phyloP scores from a whole-genome alignment of 2,113 vertebrate species.

The Ageneiosus marmoratus region DNA sequence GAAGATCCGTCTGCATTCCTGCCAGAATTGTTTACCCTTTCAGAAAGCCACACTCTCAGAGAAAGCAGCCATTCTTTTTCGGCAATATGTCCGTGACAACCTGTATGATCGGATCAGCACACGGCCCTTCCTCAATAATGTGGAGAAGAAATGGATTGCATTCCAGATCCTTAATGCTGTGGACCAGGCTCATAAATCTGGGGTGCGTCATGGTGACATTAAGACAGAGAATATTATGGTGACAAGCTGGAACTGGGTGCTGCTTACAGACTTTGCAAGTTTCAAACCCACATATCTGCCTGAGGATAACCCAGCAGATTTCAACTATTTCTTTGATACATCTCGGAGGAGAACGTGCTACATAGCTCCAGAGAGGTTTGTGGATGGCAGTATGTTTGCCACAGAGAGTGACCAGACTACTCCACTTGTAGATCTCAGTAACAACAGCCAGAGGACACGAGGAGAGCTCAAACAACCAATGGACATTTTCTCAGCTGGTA shows the following conservation, averaged over 20 bases:
- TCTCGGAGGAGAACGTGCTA: conserved; percentile 92
- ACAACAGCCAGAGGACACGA: conserved; percentile 88
- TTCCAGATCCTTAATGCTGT: conserved; percentile 95
- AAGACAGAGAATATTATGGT: conserved; percentile 99
- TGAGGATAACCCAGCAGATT: conserved; percentile 97
- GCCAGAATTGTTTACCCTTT: conserved; percentile 94
- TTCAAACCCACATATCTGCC: conserved; percentile 97
- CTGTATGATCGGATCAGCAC: conserved; percentile 97
- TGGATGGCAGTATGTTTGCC: conserved; percentile 91
- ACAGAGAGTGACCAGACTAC: conserved; percentile 91
- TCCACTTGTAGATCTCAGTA: conserved; percentile 90
- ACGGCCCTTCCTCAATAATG: conserved; percentile 91
- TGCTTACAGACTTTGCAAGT: conserved; percentile 95
- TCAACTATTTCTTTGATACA: conserved; percentile 98
- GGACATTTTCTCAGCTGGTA: conserved; percentile 99
- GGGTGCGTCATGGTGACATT: conserved; percentile 95
- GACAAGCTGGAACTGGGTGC: conserved; percentile 98
- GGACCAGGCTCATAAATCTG: conserved; percentile 91
- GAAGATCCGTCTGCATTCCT: conserved; percentile 89
- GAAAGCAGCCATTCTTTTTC: conserved; percentile 92
- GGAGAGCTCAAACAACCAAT: conserved; percentile 92
- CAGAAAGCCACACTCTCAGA: conserved; percentile 89
- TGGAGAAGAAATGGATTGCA: conserved; percentile 96
- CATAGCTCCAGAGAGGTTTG: conserved; percentile 93
- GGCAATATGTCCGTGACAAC: conserved; percentile 95